Evolutionary conservation across 2,888 invertebrate genomes (phyloP), one percentile per base, ranked within the genome.

Genomic region (Agrotis puta): DNA sequence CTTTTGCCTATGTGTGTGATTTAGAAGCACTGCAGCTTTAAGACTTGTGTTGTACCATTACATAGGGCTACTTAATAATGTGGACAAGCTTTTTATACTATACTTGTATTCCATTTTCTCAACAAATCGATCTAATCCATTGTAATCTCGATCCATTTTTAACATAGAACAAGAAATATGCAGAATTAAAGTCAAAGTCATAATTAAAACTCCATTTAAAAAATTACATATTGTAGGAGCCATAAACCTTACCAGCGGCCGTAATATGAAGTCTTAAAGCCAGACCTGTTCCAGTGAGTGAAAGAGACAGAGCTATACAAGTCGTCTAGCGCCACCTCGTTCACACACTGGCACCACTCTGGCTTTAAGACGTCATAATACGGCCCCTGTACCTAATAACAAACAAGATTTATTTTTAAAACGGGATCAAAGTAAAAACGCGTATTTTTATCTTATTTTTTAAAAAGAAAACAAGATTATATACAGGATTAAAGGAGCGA

Each of bases 61-160:
- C 33, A 7, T 7, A 33, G 33, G 33, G 5, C 4, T 24, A 18
- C 16, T 20, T 39, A 16, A 45, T 47, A 33, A 51, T 14, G 24
- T 27, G 13, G 45, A 22, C 9, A 27, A 57, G 22, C 24, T 58
- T 72, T 61, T 70, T 33, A 43, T 4, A 3, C 22, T 57, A 48
- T 56, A 50, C 65, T 45, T 59, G 13, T 65, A 54, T 58, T 27
- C 16, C 43, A 56, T 63, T 65, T 76, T 51, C 24, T 2, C 14
- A 64, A 56, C 33, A 22, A 56, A 39, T n/a, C 39, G 50, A 64
- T 43, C 14, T 50, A 58, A 70, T 63, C 77, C 65, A 33, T 62
- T 63, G 24, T 56, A 56, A 48, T 59, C 43, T 53, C 3, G 16
- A 51, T 56, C 27, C n/a, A 33, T 33, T 56, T 56, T n/a, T 56